These are phyloP conservation scores for Baronia brevicornis DNA, from an alignment of 2,888 invertebrate species.

Conservation along the genomic window DNA sequence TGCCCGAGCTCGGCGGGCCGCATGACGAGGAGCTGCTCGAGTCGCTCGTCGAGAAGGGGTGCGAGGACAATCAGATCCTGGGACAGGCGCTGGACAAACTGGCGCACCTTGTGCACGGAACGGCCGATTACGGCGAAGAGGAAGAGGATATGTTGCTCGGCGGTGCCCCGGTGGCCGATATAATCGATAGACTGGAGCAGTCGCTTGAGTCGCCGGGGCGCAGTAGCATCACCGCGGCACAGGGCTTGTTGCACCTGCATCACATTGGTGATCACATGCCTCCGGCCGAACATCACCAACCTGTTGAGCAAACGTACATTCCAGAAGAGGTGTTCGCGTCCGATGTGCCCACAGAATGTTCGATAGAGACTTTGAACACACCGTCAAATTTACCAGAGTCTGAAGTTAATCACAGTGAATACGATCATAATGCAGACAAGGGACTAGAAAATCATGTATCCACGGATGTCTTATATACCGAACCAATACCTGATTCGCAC, in stretches of 20 bases:
- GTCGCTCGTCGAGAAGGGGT: conserved; percentile 77
- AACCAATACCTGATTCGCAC: conserved; percentile 49
- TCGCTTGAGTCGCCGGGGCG: conserved; percentile 71
- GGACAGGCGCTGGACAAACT: conserved; percentile 62
- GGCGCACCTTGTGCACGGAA: conserved; percentile 51
- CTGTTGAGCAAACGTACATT: conserved; percentile 57
- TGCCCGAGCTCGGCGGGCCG: conserved; percentile 58
- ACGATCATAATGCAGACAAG: conserved; percentile 43
- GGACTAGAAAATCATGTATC: conserved; percentile 39
- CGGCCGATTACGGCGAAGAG: conserved; percentile 62
- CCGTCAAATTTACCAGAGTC: conserved; percentile 33
- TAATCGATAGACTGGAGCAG: conserved; percentile 78
- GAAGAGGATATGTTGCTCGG: conserved; percentile 64
- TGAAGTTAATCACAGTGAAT: conserved; percentile 42
- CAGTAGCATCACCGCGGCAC: conserved; percentile 60
- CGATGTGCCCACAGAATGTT: conserved; percentile 37
- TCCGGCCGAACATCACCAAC: conserved; percentile 42
- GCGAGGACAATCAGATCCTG: conserved; percentile 76
- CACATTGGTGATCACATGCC: conserved; percentile 52
- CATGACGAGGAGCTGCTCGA: conserved; percentile 75
- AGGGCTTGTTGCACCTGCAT: conserved; percentile 59
- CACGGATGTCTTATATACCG: conserved; percentile 40
- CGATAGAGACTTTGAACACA: conserved; percentile 37
- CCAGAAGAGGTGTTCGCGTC: conserved; percentile 42
- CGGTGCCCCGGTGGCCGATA: conserved; percentile 73